These are phyloP conservation scores for Masticophis lateralis DNA, from an alignment of 2,797 vertebrate genomes.

Conservation along the genomic window DNA sequence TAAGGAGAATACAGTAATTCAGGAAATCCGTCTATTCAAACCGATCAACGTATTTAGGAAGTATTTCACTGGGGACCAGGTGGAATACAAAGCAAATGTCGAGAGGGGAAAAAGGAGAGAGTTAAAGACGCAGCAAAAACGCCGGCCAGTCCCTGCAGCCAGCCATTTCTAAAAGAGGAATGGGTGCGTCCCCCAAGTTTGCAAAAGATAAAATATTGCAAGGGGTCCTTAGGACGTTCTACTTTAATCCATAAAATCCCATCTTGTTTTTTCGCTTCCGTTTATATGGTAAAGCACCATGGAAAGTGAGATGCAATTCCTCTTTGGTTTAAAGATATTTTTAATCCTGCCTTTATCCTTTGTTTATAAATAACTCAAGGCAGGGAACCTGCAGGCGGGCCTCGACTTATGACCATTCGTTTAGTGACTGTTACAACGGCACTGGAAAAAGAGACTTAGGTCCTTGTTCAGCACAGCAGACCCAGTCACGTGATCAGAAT, in stretches of 20 bases:
- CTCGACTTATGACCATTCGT: too few relatives aligned
- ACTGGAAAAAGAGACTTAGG: too few relatives aligned
- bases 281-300: not conserved
- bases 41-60: not conserved
- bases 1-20: not conserved
- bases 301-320: not conserved
- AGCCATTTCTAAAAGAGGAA: not conserved
- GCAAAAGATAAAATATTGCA: not conserved
- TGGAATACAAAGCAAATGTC: not conserved
- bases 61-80: not conserved
- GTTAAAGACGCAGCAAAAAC: not conserved
- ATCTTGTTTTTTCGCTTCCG: not conserved
- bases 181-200: too few relatives aligned
- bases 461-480: too few relatives aligned
- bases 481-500: too few relatives aligned
- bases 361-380: too few relatives aligned
- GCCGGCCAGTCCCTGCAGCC: not conserved
- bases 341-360: too few relatives aligned
- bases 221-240: not conserved
- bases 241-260: not conserved
- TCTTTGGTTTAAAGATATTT: too few relatives aligned
- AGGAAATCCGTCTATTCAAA: constrained; percentile 35
- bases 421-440: too few relatives aligned
- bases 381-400: too few relatives aligned
- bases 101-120: not conserved